These are phyloP conservation scores for Gadopsis bispinosus DNA, from an alignment of 2,797 vertebrate genomes.

Conservation along the genomic window DNA sequence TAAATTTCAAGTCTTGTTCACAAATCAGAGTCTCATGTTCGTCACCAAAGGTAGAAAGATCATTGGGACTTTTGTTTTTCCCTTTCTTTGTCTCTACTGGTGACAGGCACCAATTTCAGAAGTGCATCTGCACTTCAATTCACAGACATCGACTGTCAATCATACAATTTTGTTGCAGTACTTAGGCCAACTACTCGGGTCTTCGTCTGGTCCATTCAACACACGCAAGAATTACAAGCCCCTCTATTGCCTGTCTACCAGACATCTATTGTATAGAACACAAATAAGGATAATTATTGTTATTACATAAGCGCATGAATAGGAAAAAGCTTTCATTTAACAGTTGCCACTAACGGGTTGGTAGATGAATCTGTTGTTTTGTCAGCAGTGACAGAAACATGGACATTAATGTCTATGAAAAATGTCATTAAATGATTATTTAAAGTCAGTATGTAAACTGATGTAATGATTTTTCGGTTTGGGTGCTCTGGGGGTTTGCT, in stretches of 20 bases:
- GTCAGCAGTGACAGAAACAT: neutral
- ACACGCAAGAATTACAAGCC: neutral
- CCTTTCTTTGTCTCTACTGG: neutral
- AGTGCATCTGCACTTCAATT: neutral
- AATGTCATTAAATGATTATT: neutral
- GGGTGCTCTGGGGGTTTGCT: no score
- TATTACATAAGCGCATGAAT: slow-evolving; percentile 7
- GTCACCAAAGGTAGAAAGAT: neutral
- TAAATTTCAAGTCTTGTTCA: slow-evolving; percentile 14
- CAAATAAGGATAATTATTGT: neutral
- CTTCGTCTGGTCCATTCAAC: neutral
- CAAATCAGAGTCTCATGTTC: neutral
- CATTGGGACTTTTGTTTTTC: neutral
- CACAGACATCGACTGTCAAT: slow-evolving; percentile 19
- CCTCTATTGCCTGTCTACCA: neutral
- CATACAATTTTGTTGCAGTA: neutral
- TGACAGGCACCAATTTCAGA: neutral
- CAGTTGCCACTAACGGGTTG: neutral
- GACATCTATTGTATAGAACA: neutral
- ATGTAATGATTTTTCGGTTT: neutral
- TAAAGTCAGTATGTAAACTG: neutral
- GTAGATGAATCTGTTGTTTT: neutral
- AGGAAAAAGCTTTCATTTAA: slow-evolving; percentile 1
- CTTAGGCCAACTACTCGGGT: neutral
- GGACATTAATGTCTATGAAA: neutral